Base-by-base conservation (phyloP, 1,140 invertebrate genomes). In the Bombus confusus region DNA sequence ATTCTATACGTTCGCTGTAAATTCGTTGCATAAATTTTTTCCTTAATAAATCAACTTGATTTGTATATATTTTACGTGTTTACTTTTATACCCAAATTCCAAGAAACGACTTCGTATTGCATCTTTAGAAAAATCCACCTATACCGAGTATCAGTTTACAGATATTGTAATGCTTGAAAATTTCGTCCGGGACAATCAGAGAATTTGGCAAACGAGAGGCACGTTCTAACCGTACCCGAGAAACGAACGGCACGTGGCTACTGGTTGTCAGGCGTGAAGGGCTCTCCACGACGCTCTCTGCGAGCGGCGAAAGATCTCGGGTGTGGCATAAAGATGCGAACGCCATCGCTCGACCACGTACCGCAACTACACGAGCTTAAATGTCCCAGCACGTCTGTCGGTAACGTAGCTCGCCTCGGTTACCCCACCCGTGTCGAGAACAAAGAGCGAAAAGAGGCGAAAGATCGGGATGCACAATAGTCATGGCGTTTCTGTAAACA, bases 251-350 rank as follows among this genome's bases (percentile, higher is more conserved):
- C 92, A 93, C 93, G 93, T 94, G 91, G 88, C 77, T 78, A 86
- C 82, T 77, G 86, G 66, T 89, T 86, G 87, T 91, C 88, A 88
- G 79, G 74, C 88, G 86, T 85, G 84, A 91, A 91, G 88, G 87
- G 86, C 76, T 78, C 66, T 68, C 73, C 62, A 87, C 80, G 52
- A 57, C 47, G 52, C 34, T 76, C n/a, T 76, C n/a, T 57, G 9
- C 80, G 71, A 86, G 88, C 87, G 88, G 89, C 87, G 91, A 86
- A 83, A 88, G 83, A 85, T 87, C 92, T 92, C 93, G 94, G 93
- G 93, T 94, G 94, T 94, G 94, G 93, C 93, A 81, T 90, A 34
- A 90, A 91, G 90, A 90, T 62, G 73, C 73, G 77, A 91, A 85
- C 94, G 94, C 94, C 95, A 94, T 92, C 95, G 91, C 3, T 47